phyloP scores from a whole-genome alignment of 2,888 invertebrate genomes.

The Argyresthia albistria region DNA sequence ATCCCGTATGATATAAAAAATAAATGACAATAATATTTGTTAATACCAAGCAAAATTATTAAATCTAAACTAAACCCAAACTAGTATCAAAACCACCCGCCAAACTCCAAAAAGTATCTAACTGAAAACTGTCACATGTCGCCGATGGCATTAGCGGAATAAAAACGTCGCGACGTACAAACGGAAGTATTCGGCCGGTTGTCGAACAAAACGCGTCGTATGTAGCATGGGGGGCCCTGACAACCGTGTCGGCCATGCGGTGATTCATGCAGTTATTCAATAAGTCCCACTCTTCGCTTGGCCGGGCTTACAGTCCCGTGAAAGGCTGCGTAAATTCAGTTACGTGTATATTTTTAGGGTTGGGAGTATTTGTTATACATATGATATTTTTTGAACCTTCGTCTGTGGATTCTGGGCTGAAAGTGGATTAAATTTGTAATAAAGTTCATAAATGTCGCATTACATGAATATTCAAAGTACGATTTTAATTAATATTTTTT shows the following conservation, averaged over 20 bases:
- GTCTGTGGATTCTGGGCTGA: no score
- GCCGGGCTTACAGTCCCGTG: not conserved
- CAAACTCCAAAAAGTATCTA: not conserved
- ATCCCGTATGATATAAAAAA: no score
- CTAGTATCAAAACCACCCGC: slow-evolving; percentile 36
- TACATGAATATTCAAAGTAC: no score
- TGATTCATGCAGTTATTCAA: not conserved
- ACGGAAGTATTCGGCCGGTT: not conserved
- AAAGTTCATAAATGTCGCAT: no score
- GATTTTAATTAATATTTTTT: no score
- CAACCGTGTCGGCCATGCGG: not conserved
- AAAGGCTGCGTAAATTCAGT: not conserved
- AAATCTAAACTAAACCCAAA: slow-evolving; percentile 23
- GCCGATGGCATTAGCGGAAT: slow-evolving; percentile 37
- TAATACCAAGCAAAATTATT: no score
- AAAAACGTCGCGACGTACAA: not conserved
- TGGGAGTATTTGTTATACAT: not conserved
- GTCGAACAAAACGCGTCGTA: not conserved
- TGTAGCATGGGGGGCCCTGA: not conserved
- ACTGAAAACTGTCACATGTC: slow-evolving; percentile 30
- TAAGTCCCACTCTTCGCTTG: not conserved
- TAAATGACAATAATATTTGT: no score
- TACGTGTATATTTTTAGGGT: not conserved
- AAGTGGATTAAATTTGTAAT: no score
- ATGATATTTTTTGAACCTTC: no score